Evolutionary conservation across 2,888 invertebrate genomes (phyloP), one percentile per base, ranked within the genome.

Genomic region (Eumacrocentrus americanus): DNA sequence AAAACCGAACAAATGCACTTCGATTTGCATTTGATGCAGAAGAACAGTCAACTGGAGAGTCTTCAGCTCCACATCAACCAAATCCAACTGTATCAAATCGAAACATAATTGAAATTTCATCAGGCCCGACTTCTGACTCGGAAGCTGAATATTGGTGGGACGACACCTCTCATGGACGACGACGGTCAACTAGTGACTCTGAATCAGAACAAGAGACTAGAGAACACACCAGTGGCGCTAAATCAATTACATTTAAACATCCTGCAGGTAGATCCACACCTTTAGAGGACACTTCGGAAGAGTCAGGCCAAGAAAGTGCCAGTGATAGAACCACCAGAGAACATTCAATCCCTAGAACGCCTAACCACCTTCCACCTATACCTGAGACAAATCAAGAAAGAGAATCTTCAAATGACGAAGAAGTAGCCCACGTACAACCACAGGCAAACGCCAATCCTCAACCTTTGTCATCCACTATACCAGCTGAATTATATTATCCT

Each of bases 101-200:
- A 11, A 44, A 9, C 16, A 20, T 44, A 7, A 11, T 44, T 11
- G 44, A 44, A 6, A 20, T 44, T 7, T 44, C 22, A 1, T 6
- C 44, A 11, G 22, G 18, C 5, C 11, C 44, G 6, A 14, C 44
- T 14, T 4, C 3, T 0, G 0, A 16, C 4, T 29, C 29, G 9
- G 3, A 29, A 25, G 3, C 25, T 3, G 40, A 16, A 14, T 48
- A 48, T 14, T 48, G 48, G 48, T 34, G 34, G 48, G 48, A 48
- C 16, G 25, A n/a, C n/a, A n/a, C n/a, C n/a, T n/a, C n/a, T n/a
- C n/a, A n/a, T n/a, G n/a, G n/a, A n/a, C n/a, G n/a, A n/a, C n/a
- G n/a, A n/a, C n/a, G n/a, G n/a, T n/a, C n/a, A n/a, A n/a, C n/a
- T n/a, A n/a, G n/a, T n/a, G n/a, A n/a, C n/a, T n/a, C 12, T 14